Percentiles rank a stretch among this genome's conserved stretches.
Evolutionary conservation across 2,888 invertebrate species (phyloP).

Genomic region (Drosophila flavopinicola): DNA sequence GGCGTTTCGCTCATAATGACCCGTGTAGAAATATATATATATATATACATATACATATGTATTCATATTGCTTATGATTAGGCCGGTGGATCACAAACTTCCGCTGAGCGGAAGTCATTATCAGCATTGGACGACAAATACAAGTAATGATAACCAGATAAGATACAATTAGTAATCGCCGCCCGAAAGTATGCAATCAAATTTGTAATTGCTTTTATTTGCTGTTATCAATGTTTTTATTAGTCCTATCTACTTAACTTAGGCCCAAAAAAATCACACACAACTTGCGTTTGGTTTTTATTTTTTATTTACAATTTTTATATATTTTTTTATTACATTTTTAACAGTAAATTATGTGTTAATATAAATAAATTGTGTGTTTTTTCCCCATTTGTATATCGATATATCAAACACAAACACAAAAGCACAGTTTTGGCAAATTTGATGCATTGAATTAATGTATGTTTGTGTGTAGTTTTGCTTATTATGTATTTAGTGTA

Average conservation of each 20-base stretch:
- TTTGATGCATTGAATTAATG: constrained; percentile 44
- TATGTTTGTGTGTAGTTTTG: constrained; percentile 37
- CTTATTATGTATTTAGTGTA: constrained; percentile 34
- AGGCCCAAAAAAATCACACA: constrained; percentile 10
- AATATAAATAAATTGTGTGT: constrained; percentile 67
- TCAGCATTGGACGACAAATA: constrained; percentile 51
- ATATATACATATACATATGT: not conserved
- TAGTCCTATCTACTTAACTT: constrained; percentile 2
- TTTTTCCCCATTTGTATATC: constrained; percentile 24
- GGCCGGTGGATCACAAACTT: constrained; percentile 39
- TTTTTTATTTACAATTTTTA: constrained; percentile 45
- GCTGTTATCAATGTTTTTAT: not conserved
- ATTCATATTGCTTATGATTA: constrained; percentile 53
- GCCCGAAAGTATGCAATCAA: constrained; percentile 66
- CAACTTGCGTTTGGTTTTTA: not conserved
- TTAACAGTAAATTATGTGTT: constrained; percentile 69
- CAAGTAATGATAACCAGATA: constrained; percentile 37
- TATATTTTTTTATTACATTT: constrained; percentile 41
- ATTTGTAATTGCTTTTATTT: not conserved
- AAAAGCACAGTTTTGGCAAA: constrained; percentile 65
- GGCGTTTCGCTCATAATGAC: constrained; percentile 43
- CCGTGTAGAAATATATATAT: constrained; percentile 30
- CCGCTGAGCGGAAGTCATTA: constrained; percentile 70
- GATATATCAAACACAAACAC: constrained; percentile 24
- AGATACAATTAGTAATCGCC: constrained; percentile 34